Conservation (phyloP, 2,113 vertebrate species). For the Galbula dea region DNA sequence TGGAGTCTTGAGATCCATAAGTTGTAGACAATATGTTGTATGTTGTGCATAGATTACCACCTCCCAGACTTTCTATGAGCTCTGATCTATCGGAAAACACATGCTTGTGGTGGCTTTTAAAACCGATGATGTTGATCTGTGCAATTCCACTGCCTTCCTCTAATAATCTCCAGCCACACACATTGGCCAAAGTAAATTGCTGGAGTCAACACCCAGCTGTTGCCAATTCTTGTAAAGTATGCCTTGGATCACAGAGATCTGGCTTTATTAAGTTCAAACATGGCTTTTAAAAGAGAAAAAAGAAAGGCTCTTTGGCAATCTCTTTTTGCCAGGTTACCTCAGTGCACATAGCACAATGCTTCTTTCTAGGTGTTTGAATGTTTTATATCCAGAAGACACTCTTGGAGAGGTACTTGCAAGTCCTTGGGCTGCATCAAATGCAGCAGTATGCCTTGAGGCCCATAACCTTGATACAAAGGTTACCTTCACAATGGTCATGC, state of each 20-base stretch:
- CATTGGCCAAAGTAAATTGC: neutral
- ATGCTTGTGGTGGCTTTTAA: neutral
- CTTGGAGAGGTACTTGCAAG: neutral
- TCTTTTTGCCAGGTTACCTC: neutral
- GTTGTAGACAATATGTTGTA: neutral
- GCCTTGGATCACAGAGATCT: slow-evolving; percentile 1
- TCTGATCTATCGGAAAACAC: neutral
- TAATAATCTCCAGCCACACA: neutral
- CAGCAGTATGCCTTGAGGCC: neutral
- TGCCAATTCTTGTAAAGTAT: slow-evolving; percentile 12
- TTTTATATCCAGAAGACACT: neutral
- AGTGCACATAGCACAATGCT: neutral
- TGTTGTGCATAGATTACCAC: neutral
- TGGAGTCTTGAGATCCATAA: neutral
- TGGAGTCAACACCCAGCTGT: neutral
- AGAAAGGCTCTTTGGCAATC: neutral
- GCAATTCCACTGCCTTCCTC: neutral
- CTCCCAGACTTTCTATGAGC: neutral
- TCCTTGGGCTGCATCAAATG: neutral
- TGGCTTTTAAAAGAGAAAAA: neutral
- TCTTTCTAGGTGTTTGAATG: neutral
- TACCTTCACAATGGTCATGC: neutral
- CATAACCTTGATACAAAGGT: neutral
- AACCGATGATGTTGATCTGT: neutral
- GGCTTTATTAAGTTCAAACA: neutral